Evolutionary conservation across 2,113 vertebrate species (phyloP).

Genomic region (Prionailurus viverrinus): DNA sequence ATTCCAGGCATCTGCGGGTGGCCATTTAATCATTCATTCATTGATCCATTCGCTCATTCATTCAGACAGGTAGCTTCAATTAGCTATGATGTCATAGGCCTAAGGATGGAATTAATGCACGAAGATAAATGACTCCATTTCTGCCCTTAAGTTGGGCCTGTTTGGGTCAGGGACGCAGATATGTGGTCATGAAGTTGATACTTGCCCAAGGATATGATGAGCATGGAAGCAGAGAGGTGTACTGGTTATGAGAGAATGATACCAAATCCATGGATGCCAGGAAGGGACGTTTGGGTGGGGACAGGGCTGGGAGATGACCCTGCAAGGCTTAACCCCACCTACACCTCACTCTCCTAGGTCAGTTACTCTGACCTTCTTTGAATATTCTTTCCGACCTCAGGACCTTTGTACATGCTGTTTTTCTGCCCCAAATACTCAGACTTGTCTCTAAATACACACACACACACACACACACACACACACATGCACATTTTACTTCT

Average conservation of each 20-base stretch:
- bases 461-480: neutral
- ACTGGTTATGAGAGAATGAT: fast-evolving
- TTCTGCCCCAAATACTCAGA: neutral
- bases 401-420: neutral
- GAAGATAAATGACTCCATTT: neutral
- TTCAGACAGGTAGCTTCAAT: neutral
- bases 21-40: too few relatives aligned
- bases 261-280: neutral
- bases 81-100: neutral
- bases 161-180: neutral
- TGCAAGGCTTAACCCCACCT: neutral
- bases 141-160: neutral
- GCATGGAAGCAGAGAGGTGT: neutral
- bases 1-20: too few relatives aligned
- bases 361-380: neutral
- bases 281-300: neutral
- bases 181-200: neutral
- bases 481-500: neutral
- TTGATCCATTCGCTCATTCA: too few relatives aligned
- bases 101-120: neutral
- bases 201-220: neutral
- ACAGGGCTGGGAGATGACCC: neutral
- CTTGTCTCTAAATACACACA: neutral
- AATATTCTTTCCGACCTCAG: neutral
- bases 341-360: neutral